These are phyloP conservation scores for Eptatretus burgeri DNA, from an alignment of 2,113 vertebrate species.

Conservation along the genomic window DNA sequence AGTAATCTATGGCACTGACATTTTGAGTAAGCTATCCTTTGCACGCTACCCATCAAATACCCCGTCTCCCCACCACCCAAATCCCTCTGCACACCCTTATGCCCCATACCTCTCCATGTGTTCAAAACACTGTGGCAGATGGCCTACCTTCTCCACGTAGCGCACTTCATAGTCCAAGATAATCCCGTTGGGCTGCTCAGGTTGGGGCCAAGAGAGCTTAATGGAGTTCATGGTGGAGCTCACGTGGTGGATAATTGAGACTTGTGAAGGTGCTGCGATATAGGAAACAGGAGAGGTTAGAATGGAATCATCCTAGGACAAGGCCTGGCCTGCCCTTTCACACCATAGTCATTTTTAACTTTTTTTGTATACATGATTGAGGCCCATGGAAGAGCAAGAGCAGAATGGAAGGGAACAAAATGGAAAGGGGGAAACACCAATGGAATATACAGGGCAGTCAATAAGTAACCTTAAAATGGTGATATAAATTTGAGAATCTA, in stretches of 20 bases:
- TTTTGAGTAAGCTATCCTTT: no score
- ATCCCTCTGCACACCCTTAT: neutral
- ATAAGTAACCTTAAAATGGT: no score
- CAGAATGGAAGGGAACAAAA: no score
- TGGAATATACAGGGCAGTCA: no score
- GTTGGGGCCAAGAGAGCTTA: constrained; percentile 88
- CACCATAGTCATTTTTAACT: no score
- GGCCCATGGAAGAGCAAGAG: no score
- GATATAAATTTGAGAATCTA: no score
- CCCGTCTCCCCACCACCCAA: neutral
- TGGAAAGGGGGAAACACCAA: no score
- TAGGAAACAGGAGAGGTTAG: constrained; percentile 12
- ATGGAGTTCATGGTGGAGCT: constrained; percentile 95
- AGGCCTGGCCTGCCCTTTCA: no score
- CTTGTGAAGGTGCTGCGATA: constrained; percentile 55
- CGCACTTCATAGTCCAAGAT: constrained; percentile 91
- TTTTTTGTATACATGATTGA: no score
- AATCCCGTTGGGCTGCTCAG: constrained; percentile 90
- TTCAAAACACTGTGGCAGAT: constrained; percentile 13
- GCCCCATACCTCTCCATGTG: constrained; percentile 11
- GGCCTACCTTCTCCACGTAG: constrained; percentile 73
- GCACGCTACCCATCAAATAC: accelerated
- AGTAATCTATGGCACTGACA: no score
- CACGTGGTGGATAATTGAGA: constrained; percentile 97
- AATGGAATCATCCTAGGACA: no score